phyloP scores from a whole-genome alignment of 1,140 invertebrate genomes.

The Metopolophium dirhodum region DNA sequence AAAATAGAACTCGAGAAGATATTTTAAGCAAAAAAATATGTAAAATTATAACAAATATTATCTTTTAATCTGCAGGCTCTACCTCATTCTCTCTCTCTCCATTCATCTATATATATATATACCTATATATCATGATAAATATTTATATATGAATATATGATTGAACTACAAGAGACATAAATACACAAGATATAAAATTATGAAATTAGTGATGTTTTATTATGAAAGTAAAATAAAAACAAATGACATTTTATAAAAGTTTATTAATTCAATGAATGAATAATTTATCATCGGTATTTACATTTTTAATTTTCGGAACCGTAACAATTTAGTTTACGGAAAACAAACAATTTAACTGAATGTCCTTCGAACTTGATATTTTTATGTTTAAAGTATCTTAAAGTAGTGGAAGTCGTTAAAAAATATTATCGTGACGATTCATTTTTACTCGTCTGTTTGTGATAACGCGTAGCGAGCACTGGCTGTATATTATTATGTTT shows the following conservation, averaged over 20 bases:
- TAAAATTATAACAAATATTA: neutral
- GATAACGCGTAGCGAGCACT: neutral
- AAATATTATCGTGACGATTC: neutral
- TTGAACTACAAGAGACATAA: neutral
- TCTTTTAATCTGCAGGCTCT: neutral
- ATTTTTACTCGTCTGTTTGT: neutral
- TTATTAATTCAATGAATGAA: neutral
- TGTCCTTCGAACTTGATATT: neutral
- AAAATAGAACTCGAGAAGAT: neutral
- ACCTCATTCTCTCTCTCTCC: too few species aligned
- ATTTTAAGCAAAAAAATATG: neutral
- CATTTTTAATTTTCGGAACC: neutral
- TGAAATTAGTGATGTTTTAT: neutral
- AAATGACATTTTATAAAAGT: neutral
- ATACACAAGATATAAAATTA: neutral
- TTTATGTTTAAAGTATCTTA: neutral
- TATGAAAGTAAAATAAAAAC: neutral
- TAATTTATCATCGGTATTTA: neutral
- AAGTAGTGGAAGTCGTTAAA: neutral
- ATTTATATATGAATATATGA: neutral
- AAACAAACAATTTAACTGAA: neutral
- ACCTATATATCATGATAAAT: neutral
- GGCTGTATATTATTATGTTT: too few species aligned
- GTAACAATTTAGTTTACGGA: neutral
- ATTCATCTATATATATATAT: neutral